Base-by-base conservation (phyloP, 2,888 invertebrate genomes). In the Cosmopolites sordidus region DNA sequence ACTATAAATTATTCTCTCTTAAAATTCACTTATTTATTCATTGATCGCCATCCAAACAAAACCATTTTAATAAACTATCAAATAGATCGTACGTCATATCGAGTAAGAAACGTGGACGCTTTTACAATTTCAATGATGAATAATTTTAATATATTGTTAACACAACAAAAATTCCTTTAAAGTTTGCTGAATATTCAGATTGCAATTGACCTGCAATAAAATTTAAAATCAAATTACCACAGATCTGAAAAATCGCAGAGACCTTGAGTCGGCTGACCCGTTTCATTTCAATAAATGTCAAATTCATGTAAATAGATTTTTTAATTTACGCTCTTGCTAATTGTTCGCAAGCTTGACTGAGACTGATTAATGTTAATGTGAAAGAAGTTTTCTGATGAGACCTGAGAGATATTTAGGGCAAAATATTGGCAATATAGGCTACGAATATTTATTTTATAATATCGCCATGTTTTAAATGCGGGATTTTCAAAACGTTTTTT, bases 271-370 rank as follows among this genome's bases (percentile, higher is more conserved):
- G 6, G 37, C 27, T 39, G 50, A 38, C 30, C 29, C 29, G 18
- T 54, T n/a, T n/a, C n/a, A n/a, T 43, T 47, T 51, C 16, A 51
- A 51, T 55, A 55, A 55, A 55, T 51, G 55, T 55, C 55, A 48
- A 55, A 55, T 44, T 44, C 48, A 55, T 51, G 55, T 44, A 30
- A 47, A 39, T 55, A 51, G 51, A 51, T 54, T 54, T 54, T 54
- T 54, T 37, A 48, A 43, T 52, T 52, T 52, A 52, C 39, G 27
- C 39, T 27, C 39, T 15, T 39, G 42, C 16, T 43, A 52, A 48
- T 52, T 48, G 46, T 43, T 16, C 17, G 37, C 29, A 48, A 48
- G 30, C n/a, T n/a, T n/a, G n/a, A n/a, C n/a, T n/a, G n/a, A n/a
- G n/a, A n/a, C n/a, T n/a, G n/a, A n/a, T n/a, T n/a, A n/a, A n/a